Conservation (phyloP, 2,113 vertebrate genomes). For the Hippoglossus stenolepis region DNA sequence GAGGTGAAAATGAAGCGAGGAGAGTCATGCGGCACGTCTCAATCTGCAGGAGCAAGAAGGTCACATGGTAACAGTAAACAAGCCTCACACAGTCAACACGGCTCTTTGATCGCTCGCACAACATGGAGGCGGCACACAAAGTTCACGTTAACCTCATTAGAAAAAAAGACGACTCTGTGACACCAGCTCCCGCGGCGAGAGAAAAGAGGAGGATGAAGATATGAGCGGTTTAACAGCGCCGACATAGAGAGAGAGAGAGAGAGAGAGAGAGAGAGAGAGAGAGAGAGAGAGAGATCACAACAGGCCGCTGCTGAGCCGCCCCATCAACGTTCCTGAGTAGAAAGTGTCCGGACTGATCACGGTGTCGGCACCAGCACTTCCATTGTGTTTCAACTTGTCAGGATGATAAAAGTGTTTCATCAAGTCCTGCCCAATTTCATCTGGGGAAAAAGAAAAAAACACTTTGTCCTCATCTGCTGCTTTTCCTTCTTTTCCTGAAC, state of each 20-base stretch:
- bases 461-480: neutral
- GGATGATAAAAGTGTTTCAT: constrained; percentile 15
- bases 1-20: constrained; percentile 53
- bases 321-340: neutral
- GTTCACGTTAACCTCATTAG: constrained; percentile 67
- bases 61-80: constrained; percentile 51
- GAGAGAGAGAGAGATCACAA: neutral
- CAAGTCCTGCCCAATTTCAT: neutral
- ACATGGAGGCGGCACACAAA: constrained; percentile 30
- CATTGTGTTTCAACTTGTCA: constrained; percentile 26
- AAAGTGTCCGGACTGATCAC: constrained; percentile 16
- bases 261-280: constrained; percentile 1
- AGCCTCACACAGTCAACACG: neutral
- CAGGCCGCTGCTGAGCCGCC: neutral
- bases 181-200: constrained; percentile 20
- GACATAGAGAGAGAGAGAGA: neutral
- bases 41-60: constrained; percentile 44
- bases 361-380: neutral
- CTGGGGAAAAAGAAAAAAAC: neutral
- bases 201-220: constrained; percentile 36
- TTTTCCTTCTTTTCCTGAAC: neutral
- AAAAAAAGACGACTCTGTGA: neutral
- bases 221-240: neutral
- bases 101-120: constrained; percentile 37
- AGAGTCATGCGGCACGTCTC: constrained; percentile 14